These are phyloP conservation scores for Epirrhoe tristata DNA, from an alignment of 2,888 invertebrate species.

Conservation along the genomic window DNA sequence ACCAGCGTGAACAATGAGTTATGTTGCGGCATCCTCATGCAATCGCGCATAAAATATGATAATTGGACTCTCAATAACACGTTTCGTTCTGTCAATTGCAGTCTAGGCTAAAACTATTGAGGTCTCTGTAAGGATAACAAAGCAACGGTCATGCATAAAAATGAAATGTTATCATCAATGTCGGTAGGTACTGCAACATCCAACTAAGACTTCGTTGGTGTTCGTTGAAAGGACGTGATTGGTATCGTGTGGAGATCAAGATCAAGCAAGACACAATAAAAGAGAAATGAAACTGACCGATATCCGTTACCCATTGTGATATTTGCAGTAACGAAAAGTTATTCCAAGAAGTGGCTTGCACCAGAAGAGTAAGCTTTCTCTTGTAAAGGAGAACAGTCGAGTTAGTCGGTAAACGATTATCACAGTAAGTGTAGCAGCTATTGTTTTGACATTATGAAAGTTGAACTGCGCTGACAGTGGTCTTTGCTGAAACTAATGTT, in stretches of 20 bases:
- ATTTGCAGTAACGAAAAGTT: constrained; percentile 73
- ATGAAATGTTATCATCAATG: neutral
- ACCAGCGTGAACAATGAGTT: constrained; percentile 83
- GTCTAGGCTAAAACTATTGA: constrained; percentile 37
- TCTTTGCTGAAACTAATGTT: constrained; percentile 27
- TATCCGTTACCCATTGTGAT: constrained; percentile 76
- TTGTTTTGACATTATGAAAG: constrained; percentile 73
- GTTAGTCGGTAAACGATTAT: constrained; percentile 77
- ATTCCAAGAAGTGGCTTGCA: constrained; percentile 76
- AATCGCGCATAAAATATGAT: constrained; percentile 81
- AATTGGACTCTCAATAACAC: constrained; percentile 74
- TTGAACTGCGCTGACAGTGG: constrained; percentile 41
- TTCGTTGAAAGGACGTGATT: neutral
- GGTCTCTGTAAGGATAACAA: constrained; percentile 15
- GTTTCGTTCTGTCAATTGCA: constrained; percentile 54
- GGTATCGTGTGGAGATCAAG: constrained; percentile 2
- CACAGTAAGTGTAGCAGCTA: constrained; percentile 75
- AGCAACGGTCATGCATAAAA: neutral
- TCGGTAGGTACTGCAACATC: neutral
- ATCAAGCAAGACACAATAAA: constrained; percentile 43
- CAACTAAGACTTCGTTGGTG: neutral
- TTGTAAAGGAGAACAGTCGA: constrained; percentile 74
- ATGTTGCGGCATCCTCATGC: constrained; percentile 78
- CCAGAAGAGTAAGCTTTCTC: constrained; percentile 75
- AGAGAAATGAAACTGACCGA: constrained; percentile 63